Evolutionary conservation across 2,888 invertebrate species (phyloP), one percentile per base, ranked within the genome.

Genomic region (Clanis bilineata): DNA sequence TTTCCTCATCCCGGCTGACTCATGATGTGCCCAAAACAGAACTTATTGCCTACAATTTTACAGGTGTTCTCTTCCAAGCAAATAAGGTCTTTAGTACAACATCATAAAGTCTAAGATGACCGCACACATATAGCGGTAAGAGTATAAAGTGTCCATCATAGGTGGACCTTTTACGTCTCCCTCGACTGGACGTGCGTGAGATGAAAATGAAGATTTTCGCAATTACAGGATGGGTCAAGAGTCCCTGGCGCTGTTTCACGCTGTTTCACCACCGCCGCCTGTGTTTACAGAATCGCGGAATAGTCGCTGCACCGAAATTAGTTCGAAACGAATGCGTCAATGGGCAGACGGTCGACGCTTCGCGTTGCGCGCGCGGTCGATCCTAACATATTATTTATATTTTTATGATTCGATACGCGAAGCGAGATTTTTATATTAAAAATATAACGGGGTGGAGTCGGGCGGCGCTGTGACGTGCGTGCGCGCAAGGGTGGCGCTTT

Each of bases 231-330:
- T 58, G 73, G 84, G 56, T 77, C 89, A 79, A 70, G 59, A 60
- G 69, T 72, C 45, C 68, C 68, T 88, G 87, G 90, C 58, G 79
- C 72, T 63, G 71, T 77, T 82, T 83, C 79, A 77, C 58, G 79
- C 72, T 63, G 71, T 77, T 82, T 83, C 79, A 77, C 75, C 79
- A 70, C 82, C 82, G 76, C 77, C 76, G 81, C 69, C 68, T 82
- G 77, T 91, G 91, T 91, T 92, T 91, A 92, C 91, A 90, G 90
- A 90, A 91, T 80, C 87, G 85, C 83, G 91, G 90, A 90, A 90
- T 90, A 88, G 85, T 78, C 82, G 86, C 86, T 90, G 90, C 90
- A 92, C 88, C 89, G 88, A 89, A 90, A 88, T 92, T 91, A 92
- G 91, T 92, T 81, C 73, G 85, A 87, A 89, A 85, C 86, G 88